Conservation (phyloP, 1,140 invertebrate genomes). For the Oryzaephilus surinamensis region DNA sequence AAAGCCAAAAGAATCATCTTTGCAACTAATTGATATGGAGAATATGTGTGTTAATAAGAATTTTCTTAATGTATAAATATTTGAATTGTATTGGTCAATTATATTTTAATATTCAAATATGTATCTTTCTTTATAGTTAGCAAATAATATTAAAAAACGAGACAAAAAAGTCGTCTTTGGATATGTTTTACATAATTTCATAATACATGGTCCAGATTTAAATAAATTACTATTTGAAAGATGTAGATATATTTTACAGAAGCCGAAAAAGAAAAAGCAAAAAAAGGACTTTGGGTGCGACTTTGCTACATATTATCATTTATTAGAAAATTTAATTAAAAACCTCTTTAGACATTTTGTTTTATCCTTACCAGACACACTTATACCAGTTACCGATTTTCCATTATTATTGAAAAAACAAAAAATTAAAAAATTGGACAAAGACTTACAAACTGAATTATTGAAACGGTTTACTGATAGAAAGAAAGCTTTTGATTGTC, state of each 20-base stretch:
- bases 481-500: slow-evolving; percentile 29
- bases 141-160: slow-evolving; percentile 13
- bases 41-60: slow-evolving; percentile 34
- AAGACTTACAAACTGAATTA: slow-evolving; percentile 31
- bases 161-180: slow-evolving; percentile 32
- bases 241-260: slow-evolving; percentile 36
- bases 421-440: slow-evolving; percentile 35
- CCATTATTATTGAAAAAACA: slow-evolving; percentile 21
- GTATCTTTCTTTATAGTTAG: slow-evolving; percentile 2
- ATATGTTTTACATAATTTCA: slow-evolving; percentile 37
- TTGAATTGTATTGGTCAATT: too few relatives aligned
- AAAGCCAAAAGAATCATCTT: slow-evolving; percentile 16
- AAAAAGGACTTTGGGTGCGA: slow-evolving; percentile 36
- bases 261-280: slow-evolving; percentile 34
- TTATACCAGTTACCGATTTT: slow-evolving; percentile 28
- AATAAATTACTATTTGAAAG: slow-evolving; percentile 35
- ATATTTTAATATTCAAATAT: too few relatives aligned
- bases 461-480: slow-evolving; percentile 26
- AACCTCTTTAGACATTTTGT: slow-evolving; percentile 19
- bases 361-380: slow-evolving; percentile 18
- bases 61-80: slow-evolving; percentile 24
- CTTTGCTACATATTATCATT: slow-evolving; percentile 15
- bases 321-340: too few relatives aligned
- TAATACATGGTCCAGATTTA: slow-evolving; percentile 34
- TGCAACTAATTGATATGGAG: slow-evolving; percentile 33